A percentile compares a stretch with the other conserved stretches of the same genome.
Evolutionary conservation across 1,140 invertebrate genomes (phyloP).

Genomic region (Drosophila santomea): DNA sequence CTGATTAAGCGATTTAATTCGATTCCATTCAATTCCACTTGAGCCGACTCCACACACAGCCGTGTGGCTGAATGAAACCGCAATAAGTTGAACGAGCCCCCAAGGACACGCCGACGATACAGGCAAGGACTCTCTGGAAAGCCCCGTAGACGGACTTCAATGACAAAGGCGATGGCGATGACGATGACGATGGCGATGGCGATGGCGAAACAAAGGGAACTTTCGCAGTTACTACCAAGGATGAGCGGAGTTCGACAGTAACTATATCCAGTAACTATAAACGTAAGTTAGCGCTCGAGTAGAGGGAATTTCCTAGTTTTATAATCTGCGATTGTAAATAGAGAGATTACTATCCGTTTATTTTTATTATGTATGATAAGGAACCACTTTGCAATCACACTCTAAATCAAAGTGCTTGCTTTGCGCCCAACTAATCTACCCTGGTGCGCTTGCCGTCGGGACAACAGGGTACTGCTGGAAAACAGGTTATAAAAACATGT

Average conservation of each 20-base stretch:
- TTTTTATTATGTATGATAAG: no score
- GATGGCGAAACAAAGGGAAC: conserved; percentile 2
- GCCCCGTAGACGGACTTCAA: neutral
- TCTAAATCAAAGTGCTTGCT: conserved; percentile 14
- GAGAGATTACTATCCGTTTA: no score
- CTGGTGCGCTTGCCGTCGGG: conserved; percentile 8
- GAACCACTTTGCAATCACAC: conserved; percentile 3
- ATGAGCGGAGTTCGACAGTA: conserved; percentile 1
- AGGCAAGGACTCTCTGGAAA: conserved; percentile 9
- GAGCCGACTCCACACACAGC: neutral
- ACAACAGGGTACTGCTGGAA: conserved; percentile 43
- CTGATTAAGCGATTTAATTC: conserved; percentile 47
- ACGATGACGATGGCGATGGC: conserved; percentile 10
- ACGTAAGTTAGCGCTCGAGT: no score
- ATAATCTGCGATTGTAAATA: no score
- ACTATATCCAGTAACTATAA: conserved; percentile 14
- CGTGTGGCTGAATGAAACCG: conserved; percentile 9
- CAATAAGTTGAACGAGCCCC: conserved; percentile 29
- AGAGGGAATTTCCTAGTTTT: no score
- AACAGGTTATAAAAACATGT: conserved; percentile 79
- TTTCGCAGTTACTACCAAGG: neutral
- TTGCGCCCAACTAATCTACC: conserved; percentile 44
- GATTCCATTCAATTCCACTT: neutral
- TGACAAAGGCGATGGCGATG: neutral
- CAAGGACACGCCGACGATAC: conserved; percentile 13